Conservation (phyloP, 1,140 invertebrate genomes). For the Melipona quadrifasciata region DNA sequence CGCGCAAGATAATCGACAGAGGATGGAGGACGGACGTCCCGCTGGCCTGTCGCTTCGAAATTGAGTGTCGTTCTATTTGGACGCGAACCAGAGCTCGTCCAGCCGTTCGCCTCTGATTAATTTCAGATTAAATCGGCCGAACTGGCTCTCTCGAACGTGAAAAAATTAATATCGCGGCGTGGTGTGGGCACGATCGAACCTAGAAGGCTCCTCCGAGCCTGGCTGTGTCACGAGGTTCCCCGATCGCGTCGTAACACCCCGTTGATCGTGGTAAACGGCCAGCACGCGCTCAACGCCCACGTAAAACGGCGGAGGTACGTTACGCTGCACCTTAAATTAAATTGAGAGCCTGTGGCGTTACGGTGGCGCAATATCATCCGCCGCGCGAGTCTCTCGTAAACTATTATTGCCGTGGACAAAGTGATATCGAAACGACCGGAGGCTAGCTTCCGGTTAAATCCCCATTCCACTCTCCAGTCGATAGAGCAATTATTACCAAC, state of each 20-base stretch:
- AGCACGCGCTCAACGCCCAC: constrained; percentile 64
- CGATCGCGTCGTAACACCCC: constrained; percentile 30
- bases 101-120: constrained; percentile 34
- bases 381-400: constrained; percentile 52
- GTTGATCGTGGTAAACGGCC: constrained; percentile 38
- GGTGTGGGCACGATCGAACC: neutral
- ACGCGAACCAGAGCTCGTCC: neutral
- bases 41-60: constrained; percentile 2
- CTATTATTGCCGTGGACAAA: constrained; percentile 52
- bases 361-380: constrained; percentile 61
- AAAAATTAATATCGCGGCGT: neutral
- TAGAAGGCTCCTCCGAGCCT: constrained; percentile 36
- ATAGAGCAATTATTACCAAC: neutral
- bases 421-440: constrained; percentile 40
- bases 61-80: constrained; percentile 31
- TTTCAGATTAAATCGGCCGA: constrained; percentile 41
- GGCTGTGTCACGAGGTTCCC: constrained; percentile 13
- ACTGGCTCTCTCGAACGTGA: constrained; percentile 4
- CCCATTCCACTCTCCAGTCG: neutral
- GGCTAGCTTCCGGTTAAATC: constrained; percentile 44
- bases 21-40: neutral
- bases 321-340: constrained; percentile 66
- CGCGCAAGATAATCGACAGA: constrained; percentile 25
- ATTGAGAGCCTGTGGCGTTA: constrained; percentile 52
- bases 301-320: constrained; percentile 60